phyloP scores from a whole-genome alignment of 37 sponge, comb jelly and placozoan genomes.

The Spongilla lacustris region DNA sequence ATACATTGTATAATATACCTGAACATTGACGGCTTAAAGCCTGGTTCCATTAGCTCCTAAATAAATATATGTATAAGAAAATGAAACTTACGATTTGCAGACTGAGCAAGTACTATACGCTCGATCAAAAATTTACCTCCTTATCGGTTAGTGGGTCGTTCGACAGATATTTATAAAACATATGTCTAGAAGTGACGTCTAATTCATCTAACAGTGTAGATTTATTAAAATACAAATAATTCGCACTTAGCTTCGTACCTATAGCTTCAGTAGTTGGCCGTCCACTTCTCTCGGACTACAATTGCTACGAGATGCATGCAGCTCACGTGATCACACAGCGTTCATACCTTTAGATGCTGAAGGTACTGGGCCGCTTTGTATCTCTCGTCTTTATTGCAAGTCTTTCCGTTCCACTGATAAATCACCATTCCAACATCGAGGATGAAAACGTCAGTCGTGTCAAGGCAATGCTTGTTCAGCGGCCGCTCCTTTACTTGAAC shows the following conservation, averaged over 20 bases:
- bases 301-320: too few relatives aligned
- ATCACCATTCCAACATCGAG: constrained; percentile 75
- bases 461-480: constrained; percentile 61
- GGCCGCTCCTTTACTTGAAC: constrained; percentile 52
- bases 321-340: constrained; percentile 59
- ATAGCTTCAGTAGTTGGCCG: too few relatives aligned
- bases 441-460: constrained; percentile 82
- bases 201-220: constrained; percentile 12
- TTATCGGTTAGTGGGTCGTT: constrained; percentile 5
- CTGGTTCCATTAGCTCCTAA: background rate
- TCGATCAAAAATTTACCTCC: background rate
- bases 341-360: too few relatives aligned
- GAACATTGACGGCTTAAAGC: constrained; percentile 22
- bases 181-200: constrained; percentile 7
- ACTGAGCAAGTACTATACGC: too few relatives aligned
- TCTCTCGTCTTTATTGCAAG: constrained; percentile 90
- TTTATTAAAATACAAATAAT: background rate
- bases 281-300: too few relatives aligned
- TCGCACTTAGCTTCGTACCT: background rate
- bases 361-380: too few relatives aligned
- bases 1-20: constrained; percentile 6
- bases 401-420: constrained; percentile 85
- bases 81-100: too few relatives aligned
- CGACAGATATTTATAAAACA: constrained; percentile 27
- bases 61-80: too few relatives aligned